Evolutionary conservation across 35 echinoderm and acorn worm genomes (phyloP), one percentile per base, ranked within the genome.

Genomic region (Diadema setosum): DNA sequence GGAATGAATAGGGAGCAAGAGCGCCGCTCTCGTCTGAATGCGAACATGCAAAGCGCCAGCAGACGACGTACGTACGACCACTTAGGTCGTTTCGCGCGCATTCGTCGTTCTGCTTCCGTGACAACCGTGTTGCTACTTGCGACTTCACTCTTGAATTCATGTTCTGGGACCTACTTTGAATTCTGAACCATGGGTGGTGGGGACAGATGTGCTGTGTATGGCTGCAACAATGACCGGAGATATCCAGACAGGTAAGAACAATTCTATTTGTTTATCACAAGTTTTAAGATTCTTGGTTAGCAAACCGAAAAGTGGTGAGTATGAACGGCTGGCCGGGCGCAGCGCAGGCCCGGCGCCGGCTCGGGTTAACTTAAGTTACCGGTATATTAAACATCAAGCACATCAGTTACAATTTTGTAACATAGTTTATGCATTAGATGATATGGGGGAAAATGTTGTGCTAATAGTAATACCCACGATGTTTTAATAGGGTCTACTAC

Each of bases 191-290:
- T 84, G 78, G 80, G 80, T 64, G 57, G 52, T 45, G 78, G 58
- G 24, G 89, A 91, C 39, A 57, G 69, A 30, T 89, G 81, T 91
- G 89, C 81, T 45, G 89, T 84, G 17, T 91, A 70, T 67, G 89
- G 89, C 36, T 91, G 82, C 33, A 39, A 91, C 24, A 91, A 91
- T 75, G 64, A 84, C 45, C 81, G 89, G 55, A 84, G 89, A 55
- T 85, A 91, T 84, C 89, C 89, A 65, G 81, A 91, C n/a, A 91
- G 81, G 89, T 91, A 74, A 73, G 29, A 21, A 52, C 39, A 46
- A 37, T 37, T 5, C 76, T 50, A 46, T n/a, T 55, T n/a, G 5
- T 24, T 2, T 27, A 55, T 55, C 34, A 30, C 81, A 3, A 3
- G n/a, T 83, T n/a, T n/a, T n/a, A n/a, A n/a, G n/a, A n/a, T n/a